Conservation (phyloP, 2,113 vertebrate species). For the Cichladusa arquata region DNA sequence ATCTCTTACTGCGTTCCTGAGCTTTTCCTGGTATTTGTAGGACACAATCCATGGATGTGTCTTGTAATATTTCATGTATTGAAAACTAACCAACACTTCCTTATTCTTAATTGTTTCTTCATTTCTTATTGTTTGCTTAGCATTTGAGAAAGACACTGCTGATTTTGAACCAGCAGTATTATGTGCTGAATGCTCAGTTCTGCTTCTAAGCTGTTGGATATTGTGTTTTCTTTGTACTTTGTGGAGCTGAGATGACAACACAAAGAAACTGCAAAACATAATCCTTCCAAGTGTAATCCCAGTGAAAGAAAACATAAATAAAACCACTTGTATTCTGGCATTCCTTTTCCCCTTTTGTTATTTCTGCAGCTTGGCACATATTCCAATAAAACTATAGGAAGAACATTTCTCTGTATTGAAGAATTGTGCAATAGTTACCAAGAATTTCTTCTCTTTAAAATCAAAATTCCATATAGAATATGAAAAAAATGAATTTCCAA, state of each 20-base stretch:
- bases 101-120: conserved; percentile 9
- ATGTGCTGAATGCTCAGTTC: conserved; percentile 28
- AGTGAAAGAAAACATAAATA: conserved; percentile 55
- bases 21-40: not conserved
- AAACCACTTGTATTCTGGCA: conserved; percentile 32
- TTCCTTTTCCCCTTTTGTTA: conserved; percentile 32
- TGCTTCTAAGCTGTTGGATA: not conserved
- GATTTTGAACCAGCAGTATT: not conserved
- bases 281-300: conserved; percentile 53
- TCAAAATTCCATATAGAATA: not conserved
- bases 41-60: not conserved
- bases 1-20: not conserved
- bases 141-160: not conserved
- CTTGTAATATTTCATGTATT: not conserved
- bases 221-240: conserved; percentile 30
- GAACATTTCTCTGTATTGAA: not conserved
- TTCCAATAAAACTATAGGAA: not conserved
- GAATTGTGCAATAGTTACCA: not conserved
- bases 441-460: not conserved
- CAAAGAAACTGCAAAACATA: conserved; percentile 6
- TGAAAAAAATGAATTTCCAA: not conserved
- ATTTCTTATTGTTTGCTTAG: conserved; percentile 18
- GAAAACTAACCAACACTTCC: conserved; percentile 4
- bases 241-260: conserved; percentile 15
- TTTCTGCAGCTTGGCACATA: conserved; percentile 1